Evolutionary conservation across 2,797 vertebrate species (phyloP), one percentile per base, ranked within the genome.

Genomic region (Anguilla marmorata): DNA sequence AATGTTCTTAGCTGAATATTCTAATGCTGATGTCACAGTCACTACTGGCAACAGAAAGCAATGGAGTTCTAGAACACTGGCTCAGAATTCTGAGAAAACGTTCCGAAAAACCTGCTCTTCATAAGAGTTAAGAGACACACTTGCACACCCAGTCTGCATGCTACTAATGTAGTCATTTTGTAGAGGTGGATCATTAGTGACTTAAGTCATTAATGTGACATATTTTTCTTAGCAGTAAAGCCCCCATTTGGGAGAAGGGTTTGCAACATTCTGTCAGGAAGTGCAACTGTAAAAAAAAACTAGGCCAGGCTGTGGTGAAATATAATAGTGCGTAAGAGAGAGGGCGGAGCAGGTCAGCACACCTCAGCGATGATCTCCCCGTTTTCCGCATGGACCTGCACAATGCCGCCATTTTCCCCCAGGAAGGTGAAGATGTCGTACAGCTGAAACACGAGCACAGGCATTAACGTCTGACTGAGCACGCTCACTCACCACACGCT

Each of bases 331-430:
- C 37, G 2, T 58, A 58, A 11, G 54, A 11, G 9, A 58, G 24
- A 66, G 24, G 8, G 12, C 0, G 9, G 2, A 33, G 72, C 3
- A 74, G 21, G 3, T 30, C 30, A 14, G 27, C 37, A 37, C 74
- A 79, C 74, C 98, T 99, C 98, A 33, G 98, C 98, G 76, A 99
- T 98, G 94, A 99, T 99, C 90, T 99, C 98, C 1, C 98, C 98
- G 0, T 99, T 99, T 92, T 99, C 98, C n/a, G 98, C 98, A 16
- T 99, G 98, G 93, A 99, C 98, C 94, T 99, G 98, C 91, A 96
- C 98, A 45, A 99, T 94, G 88, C 97, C 98, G 58, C 98, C 98
- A 89, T 97, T 95, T 88, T 98, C 97, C 82, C 96, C 98, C 92
- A 99, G 91, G 94, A 97, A 99, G 92, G 96, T 98, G 91, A 99